Evolutionary conservation across 2,113 vertebrate species (phyloP).

Genomic region (Ictalurus punctatus): DNA sequence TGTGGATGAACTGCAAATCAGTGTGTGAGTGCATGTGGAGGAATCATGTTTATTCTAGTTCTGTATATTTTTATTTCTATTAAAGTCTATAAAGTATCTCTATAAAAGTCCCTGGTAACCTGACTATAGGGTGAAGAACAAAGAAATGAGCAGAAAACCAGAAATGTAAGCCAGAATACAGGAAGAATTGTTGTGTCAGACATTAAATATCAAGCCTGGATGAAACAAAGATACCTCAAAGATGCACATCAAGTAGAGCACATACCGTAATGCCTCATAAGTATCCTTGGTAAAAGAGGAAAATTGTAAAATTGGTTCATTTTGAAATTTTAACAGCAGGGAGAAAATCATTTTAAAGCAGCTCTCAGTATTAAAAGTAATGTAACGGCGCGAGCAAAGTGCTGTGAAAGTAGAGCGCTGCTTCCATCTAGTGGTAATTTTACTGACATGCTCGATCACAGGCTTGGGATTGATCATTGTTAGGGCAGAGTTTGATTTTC

Average conservation of each 20-base stretch:
- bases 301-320: background rate
- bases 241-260: background rate
- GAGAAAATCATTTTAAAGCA: background rate
- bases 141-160: background rate
- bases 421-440: conserved; percentile 67
- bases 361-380: background rate
- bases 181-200: background rate
- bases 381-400: background rate
- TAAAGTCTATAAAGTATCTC: too few species aligned
- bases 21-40: background rate
- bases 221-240: too few species aligned
- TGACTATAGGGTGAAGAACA: background rate
- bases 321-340: background rate
- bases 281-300: background rate
- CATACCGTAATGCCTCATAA: background rate
- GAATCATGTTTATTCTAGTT: background rate
- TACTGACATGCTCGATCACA: conserved; percentile 15
- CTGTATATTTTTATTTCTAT: background rate
- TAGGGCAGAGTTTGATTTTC: background rate
- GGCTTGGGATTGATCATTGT: background rate
- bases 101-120: background rate
- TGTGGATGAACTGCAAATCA: too few species aligned
- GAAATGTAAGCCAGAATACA: background rate
- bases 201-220: background rate
- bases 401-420: conserved; percentile 43